Conservation (phyloP, 2,888 invertebrate species). For the Scaptomyza flava region DNA sequence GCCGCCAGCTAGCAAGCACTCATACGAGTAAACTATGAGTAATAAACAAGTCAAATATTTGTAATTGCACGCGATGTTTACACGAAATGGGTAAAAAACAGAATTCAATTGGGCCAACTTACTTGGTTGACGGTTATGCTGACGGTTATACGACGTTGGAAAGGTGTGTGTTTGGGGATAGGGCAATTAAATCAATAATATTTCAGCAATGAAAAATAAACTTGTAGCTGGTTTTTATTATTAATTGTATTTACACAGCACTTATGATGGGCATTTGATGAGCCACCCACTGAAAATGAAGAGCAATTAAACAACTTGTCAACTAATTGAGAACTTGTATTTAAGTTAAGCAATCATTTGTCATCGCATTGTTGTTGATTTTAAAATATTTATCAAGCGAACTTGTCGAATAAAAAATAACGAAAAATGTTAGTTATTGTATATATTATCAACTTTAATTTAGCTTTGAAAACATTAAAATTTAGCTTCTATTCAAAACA, state of each 20-base stretch:
- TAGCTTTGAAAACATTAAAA: background rate
- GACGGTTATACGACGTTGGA: constrained; percentile 1
- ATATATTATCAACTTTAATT: background rate
- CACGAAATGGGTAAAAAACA: constrained; percentile 56
- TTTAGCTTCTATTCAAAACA: constrained; percentile 14
- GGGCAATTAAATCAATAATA: constrained; percentile 52
- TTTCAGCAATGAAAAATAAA: constrained; percentile 60
- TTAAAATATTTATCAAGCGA: too few species aligned
- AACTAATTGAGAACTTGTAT: too few species aligned
- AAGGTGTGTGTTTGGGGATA: background rate
- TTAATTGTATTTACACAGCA: constrained; percentile 63
- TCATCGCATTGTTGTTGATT: too few species aligned
- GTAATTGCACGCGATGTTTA: constrained; percentile 78
- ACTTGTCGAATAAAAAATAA: too few species aligned
- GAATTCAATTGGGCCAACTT: constrained; percentile 48
- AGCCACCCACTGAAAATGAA: background rate
- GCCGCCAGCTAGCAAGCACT: constrained; percentile 1
- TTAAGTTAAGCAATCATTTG: background rate
- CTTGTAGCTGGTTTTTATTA: constrained; percentile 49
- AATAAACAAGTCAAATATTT: constrained; percentile 44
- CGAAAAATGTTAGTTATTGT: too few species aligned
- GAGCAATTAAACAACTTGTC: too few species aligned
- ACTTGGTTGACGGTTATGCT: constrained; percentile 8
- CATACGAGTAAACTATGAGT: constrained; percentile 20
- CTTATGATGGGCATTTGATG: constrained; percentile 31